Evolutionary conservation across 1,140 invertebrate species (phyloP).

Genomic region (Drosophila kanapiae): DNA sequence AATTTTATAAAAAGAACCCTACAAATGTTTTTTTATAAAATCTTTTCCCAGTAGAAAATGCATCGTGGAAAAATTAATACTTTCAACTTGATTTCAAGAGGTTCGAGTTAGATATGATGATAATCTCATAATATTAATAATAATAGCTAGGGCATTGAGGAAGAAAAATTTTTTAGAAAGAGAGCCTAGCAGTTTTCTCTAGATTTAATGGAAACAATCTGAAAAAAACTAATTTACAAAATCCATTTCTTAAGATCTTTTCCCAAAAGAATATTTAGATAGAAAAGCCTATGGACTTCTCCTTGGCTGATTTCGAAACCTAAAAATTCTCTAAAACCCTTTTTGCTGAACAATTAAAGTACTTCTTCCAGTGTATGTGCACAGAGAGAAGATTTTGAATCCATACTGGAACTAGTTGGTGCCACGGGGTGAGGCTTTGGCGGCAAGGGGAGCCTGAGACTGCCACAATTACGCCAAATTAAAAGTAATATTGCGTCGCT

Average conservation of each 20-base stretch:
- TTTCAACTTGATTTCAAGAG: no score
- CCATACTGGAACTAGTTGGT: constrained; percentile 3
- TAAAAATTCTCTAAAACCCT: no score
- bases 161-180: background rate
- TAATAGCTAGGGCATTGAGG: background rate
- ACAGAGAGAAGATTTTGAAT: background rate
- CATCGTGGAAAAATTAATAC: no score
- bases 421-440: background rate
- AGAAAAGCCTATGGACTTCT: no score
- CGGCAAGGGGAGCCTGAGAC: constrained; percentile 15
- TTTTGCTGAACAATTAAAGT: background rate
- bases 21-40: background rate
- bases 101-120: background rate
- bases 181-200: no score
- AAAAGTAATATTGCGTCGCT: constrained; percentile 71
- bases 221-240: no score
- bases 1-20: no score
- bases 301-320: no score
- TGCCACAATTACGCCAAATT: constrained; percentile 76
- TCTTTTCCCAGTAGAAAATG: no score
- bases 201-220: no score
- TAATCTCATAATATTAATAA: background rate
- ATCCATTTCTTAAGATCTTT: no score
- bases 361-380: background rate
- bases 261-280: no score